Base-by-base conservation (phyloP, 2,888 invertebrate genomes). In the Allygus modestus region DNA sequence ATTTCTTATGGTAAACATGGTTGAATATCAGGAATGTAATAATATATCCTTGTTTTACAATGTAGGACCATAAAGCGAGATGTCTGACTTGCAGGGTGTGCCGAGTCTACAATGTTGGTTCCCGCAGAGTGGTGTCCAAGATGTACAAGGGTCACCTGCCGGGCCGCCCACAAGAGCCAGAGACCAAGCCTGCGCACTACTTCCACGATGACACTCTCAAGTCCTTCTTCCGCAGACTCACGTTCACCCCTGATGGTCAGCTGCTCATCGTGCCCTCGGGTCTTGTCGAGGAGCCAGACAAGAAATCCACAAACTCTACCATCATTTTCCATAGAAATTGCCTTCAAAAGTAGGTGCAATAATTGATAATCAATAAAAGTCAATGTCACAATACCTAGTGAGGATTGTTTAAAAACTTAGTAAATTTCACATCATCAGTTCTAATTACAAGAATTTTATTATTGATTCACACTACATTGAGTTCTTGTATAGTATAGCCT, bases 151-250 rank as follows among this genome's bases (percentile, higher is more conserved):
- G 94, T 4, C 91, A 92, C 79, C 90, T 96, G 81, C 93, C 94
- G 7, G 92, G 93, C 17, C 92, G 93, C 17, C 20, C 65, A 28
- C 92, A 94, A 0, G 91, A 92, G 0, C 89, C 95, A 2, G 92
- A 93, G 86, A 92, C 92, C 0, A 93, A 93, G 87, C 91, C 92
- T 83, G 92, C 95, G 17, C 93, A 96, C 46, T 91, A 97, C 69
- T 98, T 96, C 90, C 96, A 97, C 88, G 98, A 98, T 88, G 98
- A 98, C 89, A 98, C 98, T 0, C 92, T 98, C 87, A 97, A 97
- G 90, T 97, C 99, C 0, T 99, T 97, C 91, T 98, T 97, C 89
- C 93, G 99, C 61, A 92, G 99, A 46, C 90, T 99, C 33, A 93
- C 95, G 71, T 99, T 98, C 89, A 96, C 97, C 31, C 97, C 98